Percentiles rank a stretch among this genome's conserved stretches.
These are phyloP conservation scores for Acleris holmiana DNA, from an alignment of 2,888 invertebrate genomes.

Conservation along the genomic window DNA sequence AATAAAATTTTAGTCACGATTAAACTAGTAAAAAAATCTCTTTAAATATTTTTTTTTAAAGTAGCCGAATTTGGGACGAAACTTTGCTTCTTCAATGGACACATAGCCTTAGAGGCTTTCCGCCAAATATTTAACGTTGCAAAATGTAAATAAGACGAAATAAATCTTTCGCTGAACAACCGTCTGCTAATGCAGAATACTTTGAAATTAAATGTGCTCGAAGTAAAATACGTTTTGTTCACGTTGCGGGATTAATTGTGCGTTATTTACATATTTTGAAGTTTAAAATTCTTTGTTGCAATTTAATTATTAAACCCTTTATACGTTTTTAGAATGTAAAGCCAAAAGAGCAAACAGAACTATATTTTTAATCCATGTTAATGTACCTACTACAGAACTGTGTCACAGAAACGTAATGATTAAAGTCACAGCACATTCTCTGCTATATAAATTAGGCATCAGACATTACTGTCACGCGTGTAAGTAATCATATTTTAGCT, in stretches of 20 bases:
- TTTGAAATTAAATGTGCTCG: constrained; percentile 48
- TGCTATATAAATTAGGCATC: constrained; percentile 31
- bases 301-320: neutral
- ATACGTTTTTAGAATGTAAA: no score
- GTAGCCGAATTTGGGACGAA: no score
- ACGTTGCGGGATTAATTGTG: constrained; percentile 24
- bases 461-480: constrained; percentile 29
- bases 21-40: no score
- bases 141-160: constrained; percentile 58
- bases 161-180: constrained; percentile 56
- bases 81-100: constrained; percentile 11
- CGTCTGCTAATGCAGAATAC: constrained; percentile 67
- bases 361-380: no score
- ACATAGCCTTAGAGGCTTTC: constrained; percentile 28
- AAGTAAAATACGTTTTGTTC: constrained; percentile 41
- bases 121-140: constrained; percentile 35
- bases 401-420: no score
- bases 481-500: constrained; percentile 35
- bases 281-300: constrained; percentile 22
- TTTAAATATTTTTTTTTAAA: no score
- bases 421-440: constrained; percentile 37
- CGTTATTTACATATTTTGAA: constrained; percentile 26
- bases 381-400: no score
- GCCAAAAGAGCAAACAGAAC: no score
- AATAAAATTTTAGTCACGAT: no score